phyloP scores from a whole-genome alignment of 2,797 vertebrate genomes.

The Eulemur coronatus region DNA sequence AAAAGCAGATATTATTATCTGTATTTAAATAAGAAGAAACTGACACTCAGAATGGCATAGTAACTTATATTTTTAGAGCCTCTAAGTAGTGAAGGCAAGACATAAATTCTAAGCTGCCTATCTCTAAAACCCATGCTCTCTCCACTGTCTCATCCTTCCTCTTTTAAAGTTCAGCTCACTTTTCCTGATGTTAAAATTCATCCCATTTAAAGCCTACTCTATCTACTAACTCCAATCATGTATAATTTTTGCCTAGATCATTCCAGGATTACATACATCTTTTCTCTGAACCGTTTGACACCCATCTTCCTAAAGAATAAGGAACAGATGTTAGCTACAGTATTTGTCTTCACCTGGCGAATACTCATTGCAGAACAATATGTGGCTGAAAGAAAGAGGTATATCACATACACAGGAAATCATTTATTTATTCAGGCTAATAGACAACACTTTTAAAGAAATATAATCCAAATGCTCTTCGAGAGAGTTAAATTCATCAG shows the following conservation, averaged over 20 bases:
- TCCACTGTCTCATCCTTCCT: not conserved
- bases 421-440: not conserved
- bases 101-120: not conserved
- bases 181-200: not conserved
- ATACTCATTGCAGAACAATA: not conserved
- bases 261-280: not conserved
- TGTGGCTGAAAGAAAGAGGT: not conserved
- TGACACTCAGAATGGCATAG: not conserved
- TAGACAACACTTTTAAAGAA: not conserved
- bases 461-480: not conserved
- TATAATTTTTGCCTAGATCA: not conserved
- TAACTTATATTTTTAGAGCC: not conserved
- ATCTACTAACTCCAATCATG: not conserved
- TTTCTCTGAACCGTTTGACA: not conserved
- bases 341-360: not conserved
- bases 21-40: slow-evolving; percentile 5
- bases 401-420: not conserved
- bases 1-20: not conserved
- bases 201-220: not conserved
- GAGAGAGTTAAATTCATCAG: not conserved
- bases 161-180: not conserved
- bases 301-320: not conserved
- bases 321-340: not conserved
- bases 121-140: not conserved
- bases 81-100: not conserved